These are phyloP conservation scores for Tetramorium parvispinum DNA, from an alignment of 1,140 invertebrate genomes.

Conservation along the genomic window DNA sequence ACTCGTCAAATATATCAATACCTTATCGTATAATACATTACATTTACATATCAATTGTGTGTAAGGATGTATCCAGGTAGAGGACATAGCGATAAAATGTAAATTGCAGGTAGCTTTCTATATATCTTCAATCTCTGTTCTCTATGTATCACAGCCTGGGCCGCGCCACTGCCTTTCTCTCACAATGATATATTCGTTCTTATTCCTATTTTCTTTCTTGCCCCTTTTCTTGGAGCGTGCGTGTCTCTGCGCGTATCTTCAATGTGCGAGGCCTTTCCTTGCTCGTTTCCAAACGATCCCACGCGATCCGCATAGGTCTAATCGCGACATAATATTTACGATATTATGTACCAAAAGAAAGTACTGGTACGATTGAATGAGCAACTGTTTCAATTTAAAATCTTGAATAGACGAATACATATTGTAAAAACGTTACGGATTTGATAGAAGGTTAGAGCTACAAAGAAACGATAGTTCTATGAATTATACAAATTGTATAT, in stretches of 20 bases:
- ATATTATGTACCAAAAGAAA: background rate
- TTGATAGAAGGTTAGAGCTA: background rate
- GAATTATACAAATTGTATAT: background rate
- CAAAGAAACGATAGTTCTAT: background rate
- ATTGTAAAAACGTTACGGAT: background rate
- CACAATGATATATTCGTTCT: slow-evolving; percentile 25
- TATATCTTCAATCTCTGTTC: slow-evolving; percentile 83
- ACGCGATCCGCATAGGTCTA: background rate
- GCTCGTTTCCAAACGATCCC: background rate
- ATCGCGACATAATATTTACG: background rate
- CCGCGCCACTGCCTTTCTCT: slow-evolving; percentile 83
- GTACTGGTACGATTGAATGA: background rate
- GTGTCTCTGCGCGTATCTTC: background rate
- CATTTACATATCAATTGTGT: slow-evolving; percentile 84
- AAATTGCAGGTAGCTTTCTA: slow-evolving; percentile 83
- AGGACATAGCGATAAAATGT: slow-evolving; percentile 81
- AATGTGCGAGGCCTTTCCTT: slow-evolving; percentile 24
- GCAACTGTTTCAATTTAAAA: background rate
- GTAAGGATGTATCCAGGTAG: slow-evolving; percentile 80
- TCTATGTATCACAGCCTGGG: slow-evolving; percentile 86
- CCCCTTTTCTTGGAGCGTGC: background rate
- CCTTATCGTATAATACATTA: slow-evolving; percentile 81
- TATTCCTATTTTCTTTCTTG: background rate
- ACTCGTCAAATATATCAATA: slow-evolving; percentile 48
- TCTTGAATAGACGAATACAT: background rate